Conservation (phyloP, 30 jellyfish, hydroid and myxozoan genomes). For the Mastigias papua region DNA sequence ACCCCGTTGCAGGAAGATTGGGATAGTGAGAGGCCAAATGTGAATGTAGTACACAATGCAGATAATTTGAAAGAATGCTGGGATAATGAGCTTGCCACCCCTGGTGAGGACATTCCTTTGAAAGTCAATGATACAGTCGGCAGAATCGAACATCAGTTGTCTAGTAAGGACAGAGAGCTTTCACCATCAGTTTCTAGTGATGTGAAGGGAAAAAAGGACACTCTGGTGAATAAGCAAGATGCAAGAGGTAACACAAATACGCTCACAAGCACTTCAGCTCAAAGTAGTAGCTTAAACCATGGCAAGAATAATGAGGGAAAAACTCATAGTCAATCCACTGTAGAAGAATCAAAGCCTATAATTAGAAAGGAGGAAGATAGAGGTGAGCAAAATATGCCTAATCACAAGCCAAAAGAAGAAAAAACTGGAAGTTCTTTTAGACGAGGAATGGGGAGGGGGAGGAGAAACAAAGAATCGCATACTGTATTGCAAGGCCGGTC, state of each 20-base stretch:
- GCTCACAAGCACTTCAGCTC: neutral
- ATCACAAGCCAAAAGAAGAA: neutral
- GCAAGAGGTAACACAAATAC: neutral
- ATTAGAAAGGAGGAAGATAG: neutral
- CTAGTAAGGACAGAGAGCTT: no score
- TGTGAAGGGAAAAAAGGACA: no score
- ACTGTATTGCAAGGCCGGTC: neutral
- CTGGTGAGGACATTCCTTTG: no score
- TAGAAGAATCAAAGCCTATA: neutral
- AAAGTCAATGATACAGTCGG: no score
- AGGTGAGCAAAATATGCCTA: neutral
- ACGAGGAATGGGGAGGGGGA: constrained; percentile 62
- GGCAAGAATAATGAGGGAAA: neutral
- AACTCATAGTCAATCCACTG: neutral
- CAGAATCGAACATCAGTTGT: no score
- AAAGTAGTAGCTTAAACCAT: no score
- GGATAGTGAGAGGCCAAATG: neutral
- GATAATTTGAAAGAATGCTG: neutral
- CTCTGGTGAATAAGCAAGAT: no score
- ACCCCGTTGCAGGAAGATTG: neutral
- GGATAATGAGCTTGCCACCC: neutral
- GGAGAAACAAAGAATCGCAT: neutral
- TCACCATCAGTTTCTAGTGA: no score
- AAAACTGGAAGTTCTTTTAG: neutral
- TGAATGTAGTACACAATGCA: neutral